Base-by-base conservation (phyloP, 2,113 vertebrate species). In the Cyanoderma ruficeps region DNA sequence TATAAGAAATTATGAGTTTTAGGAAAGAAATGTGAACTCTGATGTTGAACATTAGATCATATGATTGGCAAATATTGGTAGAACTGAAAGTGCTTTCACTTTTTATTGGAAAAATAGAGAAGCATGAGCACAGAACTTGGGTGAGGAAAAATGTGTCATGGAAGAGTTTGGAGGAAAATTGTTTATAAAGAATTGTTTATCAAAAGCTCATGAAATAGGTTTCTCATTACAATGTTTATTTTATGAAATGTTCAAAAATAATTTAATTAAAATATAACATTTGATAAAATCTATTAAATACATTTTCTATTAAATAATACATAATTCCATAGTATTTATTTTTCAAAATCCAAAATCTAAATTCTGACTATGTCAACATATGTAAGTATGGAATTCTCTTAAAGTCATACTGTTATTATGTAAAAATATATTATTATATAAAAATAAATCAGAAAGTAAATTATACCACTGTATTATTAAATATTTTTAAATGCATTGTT, bases 211-310 rank as follows among this genome's bases (percentile, higher is more conserved):
- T 41, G 13, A 21, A 78, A 49, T 2, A 13, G 41, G 5, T 41
- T 85, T 70, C 6, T 20, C 8, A 23, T 50, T 63, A 28, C 12
- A n/a, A 71, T 25, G 68, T 28, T 12, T 1, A 30, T 41, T 69
- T 30, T 18, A 47, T 33, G 14, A 37, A 39, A 44, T 11, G 15
- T 16, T 4, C 2, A 5, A 35, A 50, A 50, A 6, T 5, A 0
- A 44, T 23, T 24, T 19, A 68, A 59, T 25, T 61, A 72, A 69
- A 77, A 56, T 33, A 27, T 50, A 87, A 8, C 1, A 37, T 39
- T 53, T 67, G 2, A 10, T 37, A 59, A 83, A 64, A 64, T 27
- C 0, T 63, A 25, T 69, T 31, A 55, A 25, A 60, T 77, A 11
- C 33, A 22, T 49, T 57, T 60, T 70, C 13, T 41, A 5, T 35